Conservation (phyloP, 92 coral and sea anemone species). For the Hydrozoanthus gracilis region DNA sequence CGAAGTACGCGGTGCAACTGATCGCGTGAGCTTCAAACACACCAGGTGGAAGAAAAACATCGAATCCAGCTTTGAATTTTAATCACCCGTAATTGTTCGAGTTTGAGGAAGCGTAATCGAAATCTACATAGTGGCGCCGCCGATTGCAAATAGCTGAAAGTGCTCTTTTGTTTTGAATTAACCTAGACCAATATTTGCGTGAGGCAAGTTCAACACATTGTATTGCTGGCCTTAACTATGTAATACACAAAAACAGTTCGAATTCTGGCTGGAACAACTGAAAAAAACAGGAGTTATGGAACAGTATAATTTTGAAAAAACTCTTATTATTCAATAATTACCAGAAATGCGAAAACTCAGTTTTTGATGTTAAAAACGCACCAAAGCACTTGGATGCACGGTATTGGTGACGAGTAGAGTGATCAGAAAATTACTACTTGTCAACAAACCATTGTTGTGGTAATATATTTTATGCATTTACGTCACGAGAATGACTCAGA, state of each 20-base stretch:
- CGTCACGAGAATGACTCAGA: slow-evolving; percentile 36
- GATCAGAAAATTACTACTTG: slow-evolving; percentile 20
- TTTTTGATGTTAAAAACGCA: no score
- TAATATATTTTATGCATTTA: slow-evolving; percentile 40
- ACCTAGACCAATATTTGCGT: slow-evolving; percentile 10
- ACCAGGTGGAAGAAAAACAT: neutral
- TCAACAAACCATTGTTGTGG: slow-evolving; percentile 40
- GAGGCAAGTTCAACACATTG: neutral
- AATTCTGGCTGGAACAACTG: neutral
- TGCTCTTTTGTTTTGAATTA: neutral
- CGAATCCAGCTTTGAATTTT: slow-evolving; percentile 4
- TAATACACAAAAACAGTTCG: neutral
- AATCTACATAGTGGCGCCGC: slow-evolving; percentile 15
- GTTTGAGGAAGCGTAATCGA: slow-evolving; percentile 20
- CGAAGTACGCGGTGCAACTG: neutral
- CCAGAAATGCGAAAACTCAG: no score
- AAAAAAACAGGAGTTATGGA: no score
- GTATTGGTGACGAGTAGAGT: slow-evolving; percentile 9
- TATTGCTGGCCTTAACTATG: neutral
- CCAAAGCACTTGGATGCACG: neutral
- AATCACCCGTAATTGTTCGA: slow-evolving; percentile 14
- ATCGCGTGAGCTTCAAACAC: slow-evolving; percentile 24
- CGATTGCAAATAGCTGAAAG: slow-evolving; percentile 35
- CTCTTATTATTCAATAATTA: no score
- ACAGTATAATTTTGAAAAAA: no score